These are phyloP conservation scores for Neodiprion virginianus DNA, from an alignment of 1,140 invertebrate species.

Conservation along the genomic window DNA sequence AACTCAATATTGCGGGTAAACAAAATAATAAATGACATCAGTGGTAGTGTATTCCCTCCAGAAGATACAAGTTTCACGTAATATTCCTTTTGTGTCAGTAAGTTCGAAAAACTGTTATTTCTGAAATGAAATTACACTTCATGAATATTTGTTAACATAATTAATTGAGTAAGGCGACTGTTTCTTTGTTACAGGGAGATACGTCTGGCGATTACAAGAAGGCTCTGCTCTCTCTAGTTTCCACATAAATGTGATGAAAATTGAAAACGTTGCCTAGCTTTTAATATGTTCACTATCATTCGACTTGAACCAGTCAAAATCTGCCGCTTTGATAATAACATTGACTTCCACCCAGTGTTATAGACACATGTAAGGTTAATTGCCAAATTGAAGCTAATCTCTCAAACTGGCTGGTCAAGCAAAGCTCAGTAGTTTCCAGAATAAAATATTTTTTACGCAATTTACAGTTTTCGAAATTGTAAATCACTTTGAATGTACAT, in stretches of 20 bases:
- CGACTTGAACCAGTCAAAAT: background rate
- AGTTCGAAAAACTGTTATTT: background rate
- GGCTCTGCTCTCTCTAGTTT: constrained; percentile 80
- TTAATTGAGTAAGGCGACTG: constrained; percentile 35
- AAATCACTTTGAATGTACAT: background rate
- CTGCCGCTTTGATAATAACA: background rate
- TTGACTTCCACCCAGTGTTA: constrained; percentile 29
- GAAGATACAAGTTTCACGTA: background rate
- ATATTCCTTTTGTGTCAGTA: background rate
- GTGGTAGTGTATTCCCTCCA: background rate
- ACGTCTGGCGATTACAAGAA: constrained; percentile 92
- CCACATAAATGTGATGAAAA: constrained; percentile 65
- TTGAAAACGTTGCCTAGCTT: constrained; percentile 26
- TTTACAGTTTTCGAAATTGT: background rate
- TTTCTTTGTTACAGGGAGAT: constrained; percentile 76
- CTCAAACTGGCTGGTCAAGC: constrained; percentile 33
- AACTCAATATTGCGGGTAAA: background rate
- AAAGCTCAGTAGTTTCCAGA: background rate
- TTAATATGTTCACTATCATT: background rate
- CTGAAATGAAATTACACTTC: background rate
- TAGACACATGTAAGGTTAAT: constrained; percentile 39
- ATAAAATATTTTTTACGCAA: background rate
- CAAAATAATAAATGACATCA: background rate
- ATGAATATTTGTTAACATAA: constrained; percentile 22
- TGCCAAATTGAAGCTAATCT: constrained; percentile 33